Base-by-base conservation (phyloP, 2,113 vertebrate genomes). In the Pseudorasbora parva region DNA sequence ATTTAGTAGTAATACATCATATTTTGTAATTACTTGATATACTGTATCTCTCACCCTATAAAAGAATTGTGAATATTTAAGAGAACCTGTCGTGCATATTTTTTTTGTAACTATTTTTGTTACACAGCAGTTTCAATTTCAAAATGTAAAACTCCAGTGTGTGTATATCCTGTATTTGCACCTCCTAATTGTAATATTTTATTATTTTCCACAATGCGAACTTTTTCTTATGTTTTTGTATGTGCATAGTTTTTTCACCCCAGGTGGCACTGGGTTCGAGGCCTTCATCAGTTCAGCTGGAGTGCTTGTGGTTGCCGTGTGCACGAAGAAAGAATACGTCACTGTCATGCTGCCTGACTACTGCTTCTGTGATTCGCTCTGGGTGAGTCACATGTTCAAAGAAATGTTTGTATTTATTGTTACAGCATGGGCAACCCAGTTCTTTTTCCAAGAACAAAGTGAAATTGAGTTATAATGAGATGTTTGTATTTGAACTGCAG, bases 331-430 rank as follows among this genome's bases (percentile, higher is more conserved):
- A 90, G 98, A 99, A 89, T 99, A 99, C 21, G 96, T 97, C 60
- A 98, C 98, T 0, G 97, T 99, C 86, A 96, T 95, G 94, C 94
- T 99, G 84, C 97, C 97, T 0, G 98, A 99, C 79, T 96, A 98
- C 90, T 97, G 96, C 90, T 98, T 99, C 91, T 97, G 96, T 92
- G 98, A 99, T 90, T 99, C 98, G 5, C 96, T 99, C 76, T 99
- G 98, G 98, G 98, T 99, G 86, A 92, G 94, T 89, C 30, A 12
- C 45, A 57, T 85, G 71, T 10, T 10, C 33, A 30, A 10, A 76
- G 4, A 41, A 69, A 54, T 21, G 7, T 51, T 51, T 51, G 15
- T 54, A 7, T 54, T 2, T 54, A 19, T 54, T 54, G 51, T 21
- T 21, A 54, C 51, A 54, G 17, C 51, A 8, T 19, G 51, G 51